Evolutionary conservation across 2,888 invertebrate genomes (phyloP).

Genomic region (Stenichneumon culpator): DNA sequence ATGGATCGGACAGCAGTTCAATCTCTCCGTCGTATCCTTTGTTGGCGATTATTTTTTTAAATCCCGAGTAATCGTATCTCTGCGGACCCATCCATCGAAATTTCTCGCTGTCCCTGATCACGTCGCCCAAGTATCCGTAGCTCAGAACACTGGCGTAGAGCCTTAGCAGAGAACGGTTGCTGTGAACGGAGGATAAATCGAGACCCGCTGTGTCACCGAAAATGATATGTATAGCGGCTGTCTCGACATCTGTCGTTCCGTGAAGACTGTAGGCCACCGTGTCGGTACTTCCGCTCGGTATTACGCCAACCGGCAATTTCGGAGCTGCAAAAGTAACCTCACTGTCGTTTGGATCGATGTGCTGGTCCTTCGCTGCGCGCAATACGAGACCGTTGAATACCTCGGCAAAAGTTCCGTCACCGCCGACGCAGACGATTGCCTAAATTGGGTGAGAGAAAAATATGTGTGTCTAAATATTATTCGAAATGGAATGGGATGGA

Average conservation of each 20-base stretch:
- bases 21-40: slow-evolving; percentile 89
- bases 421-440: slow-evolving; percentile 93
- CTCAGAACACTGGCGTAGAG: slow-evolving; percentile 92
- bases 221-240: slow-evolving; percentile 93
- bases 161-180: slow-evolving; percentile 87
- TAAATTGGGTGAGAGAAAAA: slow-evolving; percentile 88
- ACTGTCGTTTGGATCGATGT: slow-evolving; percentile 87
- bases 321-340: slow-evolving; percentile 86
- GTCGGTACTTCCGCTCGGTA: slow-evolving; percentile 92
- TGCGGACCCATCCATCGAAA: slow-evolving; percentile 95
- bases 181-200: slow-evolving; percentile 92
- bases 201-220: slow-evolving; percentile 91
- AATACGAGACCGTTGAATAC: slow-evolving; percentile 91
- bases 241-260: slow-evolving; percentile 92
- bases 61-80: slow-evolving; percentile 92
- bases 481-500: not conserved
- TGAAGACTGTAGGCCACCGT: slow-evolving; percentile 92
- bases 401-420: slow-evolving; percentile 95
- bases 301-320: slow-evolving; percentile 88
- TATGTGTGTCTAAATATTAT: slow-evolving; percentile 2
- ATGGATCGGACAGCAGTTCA: slow-evolving; percentile 86
- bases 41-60: slow-evolving; percentile 88
- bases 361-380: slow-evolving; percentile 86
- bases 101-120: slow-evolving; percentile 92
- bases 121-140: slow-evolving; percentile 95